These are phyloP conservation scores for Brachyopa scutellaris DNA, from an alignment of 2,888 invertebrate species.

Conservation along the genomic window DNA sequence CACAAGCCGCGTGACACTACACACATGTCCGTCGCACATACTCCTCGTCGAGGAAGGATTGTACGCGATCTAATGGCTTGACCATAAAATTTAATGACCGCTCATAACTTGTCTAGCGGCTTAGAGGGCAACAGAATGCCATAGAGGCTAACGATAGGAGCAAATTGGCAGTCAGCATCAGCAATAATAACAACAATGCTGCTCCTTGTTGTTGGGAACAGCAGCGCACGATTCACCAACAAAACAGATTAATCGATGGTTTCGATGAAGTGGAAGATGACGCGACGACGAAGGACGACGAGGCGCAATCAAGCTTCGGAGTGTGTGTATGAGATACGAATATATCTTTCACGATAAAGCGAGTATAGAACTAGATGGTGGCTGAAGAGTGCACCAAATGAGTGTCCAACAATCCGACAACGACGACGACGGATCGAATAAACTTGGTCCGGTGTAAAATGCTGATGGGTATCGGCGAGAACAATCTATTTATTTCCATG, in stretches of 20 bases:
- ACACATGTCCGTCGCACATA: slow-evolving; percentile 32
- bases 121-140: slow-evolving; percentile 54
- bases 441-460: slow-evolving; percentile 57
- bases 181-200: slow-evolving; percentile 38
- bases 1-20: slow-evolving; percentile 49
- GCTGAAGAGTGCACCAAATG: slow-evolving; percentile 17
- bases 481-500: slow-evolving; percentile 67
- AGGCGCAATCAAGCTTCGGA: slow-evolving; percentile 10
- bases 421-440: slow-evolving; percentile 34
- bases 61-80: slow-evolving; percentile 67
- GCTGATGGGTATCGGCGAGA: slow-evolving; percentile 64
- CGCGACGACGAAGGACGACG: slow-evolving; percentile 28
- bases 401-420: slow-evolving; percentile 58
- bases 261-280: slow-evolving; percentile 68
- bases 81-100: slow-evolving; percentile 70
- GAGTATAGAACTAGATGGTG: background rate
- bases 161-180: slow-evolving; percentile 62
- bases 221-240: slow-evolving; percentile 50
- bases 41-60: slow-evolving; percentile 48
- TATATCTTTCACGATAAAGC: slow-evolving; percentile 35
- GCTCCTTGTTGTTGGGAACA: slow-evolving; percentile 58
- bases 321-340: slow-evolving; percentile 34
- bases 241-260: slow-evolving; percentile 72
- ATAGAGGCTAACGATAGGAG: slow-evolving; percentile 63
- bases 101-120: slow-evolving; percentile 71